These are phyloP conservation scores for Cotesia vestalis DNA, from an alignment of 1,140 invertebrate species.

Conservation along the genomic window DNA sequence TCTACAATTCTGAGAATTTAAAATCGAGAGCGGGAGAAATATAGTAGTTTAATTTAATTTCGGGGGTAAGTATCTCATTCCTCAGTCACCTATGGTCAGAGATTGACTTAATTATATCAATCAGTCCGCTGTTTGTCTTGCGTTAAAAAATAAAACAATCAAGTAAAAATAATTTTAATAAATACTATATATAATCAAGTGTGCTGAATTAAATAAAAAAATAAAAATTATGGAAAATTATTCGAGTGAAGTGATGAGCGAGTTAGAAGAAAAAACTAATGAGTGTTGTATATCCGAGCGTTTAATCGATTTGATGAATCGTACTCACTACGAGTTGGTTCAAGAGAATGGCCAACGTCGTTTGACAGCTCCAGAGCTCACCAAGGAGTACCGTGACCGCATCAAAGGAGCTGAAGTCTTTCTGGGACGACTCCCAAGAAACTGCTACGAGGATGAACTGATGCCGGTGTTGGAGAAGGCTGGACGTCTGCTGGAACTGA, in stretches of 20 bases:
- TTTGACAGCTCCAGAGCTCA: slow-evolving; percentile 67
- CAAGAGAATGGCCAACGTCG: slow-evolving; percentile 78
- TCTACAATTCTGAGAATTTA: too few species aligned
- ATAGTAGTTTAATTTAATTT: background rate
- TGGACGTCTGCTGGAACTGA: slow-evolving; percentile 68
- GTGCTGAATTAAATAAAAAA: background rate
- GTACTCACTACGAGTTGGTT: slow-evolving; percentile 62
- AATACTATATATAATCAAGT: too few species aligned
- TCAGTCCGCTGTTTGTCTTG: too few species aligned
- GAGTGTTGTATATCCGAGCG: slow-evolving; percentile 48
- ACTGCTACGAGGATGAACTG: slow-evolving; percentile 76
- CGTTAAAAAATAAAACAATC: too few species aligned
- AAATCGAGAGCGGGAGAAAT: too few species aligned
- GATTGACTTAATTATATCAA: background rate
- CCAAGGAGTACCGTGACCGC: slow-evolving; percentile 48
- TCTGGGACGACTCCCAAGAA: slow-evolving; percentile 75
- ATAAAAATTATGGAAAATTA: slow-evolving; percentile 2
- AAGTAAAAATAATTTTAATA: too few species aligned
- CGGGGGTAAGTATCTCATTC: too few species aligned
- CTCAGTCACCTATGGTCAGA: background rate
- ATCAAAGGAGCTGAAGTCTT: slow-evolving; percentile 73
- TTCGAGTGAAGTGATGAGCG: background rate
- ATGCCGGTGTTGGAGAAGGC: slow-evolving; percentile 69
- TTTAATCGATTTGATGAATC: slow-evolving; percentile 53
- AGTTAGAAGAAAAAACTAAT: background rate